phyloP scores from a whole-genome alignment of 2,113 vertebrate species.

The Corythornis vintsioides region DNA sequence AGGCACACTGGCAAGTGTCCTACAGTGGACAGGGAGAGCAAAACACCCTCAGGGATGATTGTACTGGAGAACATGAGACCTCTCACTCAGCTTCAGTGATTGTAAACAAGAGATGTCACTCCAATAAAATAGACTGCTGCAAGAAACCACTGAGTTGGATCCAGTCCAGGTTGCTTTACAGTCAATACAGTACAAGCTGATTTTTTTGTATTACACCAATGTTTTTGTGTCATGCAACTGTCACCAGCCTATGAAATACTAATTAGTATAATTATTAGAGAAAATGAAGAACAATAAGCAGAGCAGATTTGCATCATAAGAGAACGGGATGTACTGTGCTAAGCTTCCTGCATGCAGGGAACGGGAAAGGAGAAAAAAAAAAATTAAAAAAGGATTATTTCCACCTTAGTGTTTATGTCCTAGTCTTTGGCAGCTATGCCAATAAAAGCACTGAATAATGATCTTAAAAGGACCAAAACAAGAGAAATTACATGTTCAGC shows the following conservation, averaged over 20 bases:
- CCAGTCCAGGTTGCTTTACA: not conserved
- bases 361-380: not conserved
- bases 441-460: slow-evolving; percentile 72
- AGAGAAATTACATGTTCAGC: slow-evolving; percentile 61
- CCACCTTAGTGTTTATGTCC: slow-evolving; percentile 65
- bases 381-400: slow-evolving; percentile 38
- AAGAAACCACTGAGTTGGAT: not conserved
- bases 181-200: not conserved
- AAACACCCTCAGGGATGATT: not conserved
- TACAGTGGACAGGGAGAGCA: not conserved
- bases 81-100: not conserved
- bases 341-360: slow-evolving; percentile 64
- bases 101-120: not conserved
- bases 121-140: not conserved
- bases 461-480: slow-evolving; percentile 67
- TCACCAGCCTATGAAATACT: not conserved
- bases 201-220: not conserved
- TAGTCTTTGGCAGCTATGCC: slow-evolving; percentile 65
- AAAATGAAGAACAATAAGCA: slow-evolving; percentile 58
- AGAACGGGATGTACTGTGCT: slow-evolving; percentile 60
- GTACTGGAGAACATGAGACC: not conserved
- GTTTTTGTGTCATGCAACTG: not conserved
- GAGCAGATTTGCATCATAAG: slow-evolving; percentile 23
- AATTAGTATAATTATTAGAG: not conserved
- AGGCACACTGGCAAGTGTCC: not conserved